Base-by-base conservation (phyloP, 2,113 vertebrate species). In the Phalacrocorax carbo region DNA sequence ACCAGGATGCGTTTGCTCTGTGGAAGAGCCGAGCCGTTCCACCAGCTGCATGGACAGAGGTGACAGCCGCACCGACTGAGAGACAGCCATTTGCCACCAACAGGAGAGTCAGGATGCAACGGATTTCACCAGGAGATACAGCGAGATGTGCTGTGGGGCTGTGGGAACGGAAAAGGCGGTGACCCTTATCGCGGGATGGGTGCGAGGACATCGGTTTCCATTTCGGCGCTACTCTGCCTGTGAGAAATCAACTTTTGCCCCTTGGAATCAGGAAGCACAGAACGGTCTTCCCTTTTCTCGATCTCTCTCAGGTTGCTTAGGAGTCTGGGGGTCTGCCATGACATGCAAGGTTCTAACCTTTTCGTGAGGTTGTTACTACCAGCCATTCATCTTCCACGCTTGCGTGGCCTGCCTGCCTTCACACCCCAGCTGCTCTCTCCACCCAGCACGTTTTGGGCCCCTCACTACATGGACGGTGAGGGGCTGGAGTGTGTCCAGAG, bases 71-170 rank as follows among this genome's bases (percentile, higher is more conserved):
- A 10, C 34, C 1, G 10, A 34, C 34, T 5, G 38, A 54, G 25
- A 3, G 25, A 15, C 58, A 46, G 44, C 34, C 54, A 2, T 13
- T 23, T 26, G 4, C 30, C 61, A 60, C n/a, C 77, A 21, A 15
- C 17, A 6, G 0, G 23, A 1, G 5, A 29, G 76, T 16, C 46
- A 27, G 62, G 76, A 64, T 4, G 11, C 51, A 55, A 13, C 0
- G 11, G 13, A 11, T 15, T 17, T 25, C 60, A 21, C n/a, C 54
- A 22, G 64, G 46, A 34, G 38, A 29, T 6, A 38, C 38, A 18
- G 68, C 2, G 20, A 22, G 30, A 21, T 5, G 23, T 22, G 18
- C 57, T 3, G 5, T 11, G 2, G 55, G 0, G 2, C 60, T 21
- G 51, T 1, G 12, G n/a, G 30, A 55, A 55, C 8, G 5, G 60